Percentiles rank a stretch among this genome's conserved stretches.
Evolutionary conservation across 2,113 vertebrate genomes (phyloP).

Genomic region (Marmota monax): DNA sequence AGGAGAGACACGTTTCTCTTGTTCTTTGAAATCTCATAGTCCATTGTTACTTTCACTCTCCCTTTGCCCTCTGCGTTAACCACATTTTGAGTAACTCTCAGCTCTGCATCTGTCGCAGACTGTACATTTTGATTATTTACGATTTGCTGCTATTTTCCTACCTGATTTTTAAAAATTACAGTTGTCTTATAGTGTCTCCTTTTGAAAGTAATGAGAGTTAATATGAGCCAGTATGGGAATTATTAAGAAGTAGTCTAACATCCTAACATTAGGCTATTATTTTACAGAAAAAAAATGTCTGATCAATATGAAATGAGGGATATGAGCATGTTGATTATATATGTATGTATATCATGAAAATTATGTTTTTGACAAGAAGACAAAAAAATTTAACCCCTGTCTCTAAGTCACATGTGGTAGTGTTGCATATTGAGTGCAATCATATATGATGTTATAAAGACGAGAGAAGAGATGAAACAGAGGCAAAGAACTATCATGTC

Average conservation of each 20-base stretch:
- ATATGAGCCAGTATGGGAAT: not conserved
- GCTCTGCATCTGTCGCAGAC: not conserved
- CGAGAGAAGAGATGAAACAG: not conserved
- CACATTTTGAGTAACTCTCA: not conserved
- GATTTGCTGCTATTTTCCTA: not conserved
- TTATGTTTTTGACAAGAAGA: not conserved
- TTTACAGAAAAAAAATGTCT: not conserved
- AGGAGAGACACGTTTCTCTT: not conserved
- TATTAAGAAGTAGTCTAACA: conserved; percentile 11
- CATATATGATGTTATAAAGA: not conserved
- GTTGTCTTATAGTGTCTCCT: not conserved
- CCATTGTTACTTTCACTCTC: not conserved
- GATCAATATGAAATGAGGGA: not conserved
- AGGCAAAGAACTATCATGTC: not conserved
- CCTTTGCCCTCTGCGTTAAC: not conserved
- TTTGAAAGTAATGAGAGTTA: not conserved
- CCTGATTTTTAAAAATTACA: not conserved
- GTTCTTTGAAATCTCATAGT: not conserved
- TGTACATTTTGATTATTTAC: not conserved
- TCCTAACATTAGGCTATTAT: conserved; percentile 14
- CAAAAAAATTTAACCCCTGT: not conserved
- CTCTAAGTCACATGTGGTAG: not conserved
- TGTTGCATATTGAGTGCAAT: not conserved
- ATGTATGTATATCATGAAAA: conserved; percentile 1
- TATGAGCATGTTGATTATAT: not conserved